Evolutionary conservation across 2,113 vertebrate genomes (phyloP).

Genomic region (Trogon surrucura): DNA sequence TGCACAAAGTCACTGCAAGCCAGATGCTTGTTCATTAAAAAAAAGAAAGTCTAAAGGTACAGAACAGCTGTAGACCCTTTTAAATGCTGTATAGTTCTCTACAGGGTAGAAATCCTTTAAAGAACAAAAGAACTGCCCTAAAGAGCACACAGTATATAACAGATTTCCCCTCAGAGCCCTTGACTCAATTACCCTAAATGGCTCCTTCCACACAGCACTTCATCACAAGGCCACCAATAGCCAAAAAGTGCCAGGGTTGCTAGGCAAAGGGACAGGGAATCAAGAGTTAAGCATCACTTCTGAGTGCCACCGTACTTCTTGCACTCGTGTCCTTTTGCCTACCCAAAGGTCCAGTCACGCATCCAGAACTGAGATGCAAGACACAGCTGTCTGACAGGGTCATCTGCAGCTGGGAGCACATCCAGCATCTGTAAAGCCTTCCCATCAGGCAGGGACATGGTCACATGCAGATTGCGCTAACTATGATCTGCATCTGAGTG

Average conservation of each 20-base stretch:
- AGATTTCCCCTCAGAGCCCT: not conserved
- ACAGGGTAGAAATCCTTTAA: not conserved
- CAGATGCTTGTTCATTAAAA: not conserved
- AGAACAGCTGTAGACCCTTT: not conserved
- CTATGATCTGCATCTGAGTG: not conserved
- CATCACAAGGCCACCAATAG: not conserved
- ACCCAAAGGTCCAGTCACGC: accelerated
- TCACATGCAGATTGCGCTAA: not conserved
- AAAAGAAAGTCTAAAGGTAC: accelerated
- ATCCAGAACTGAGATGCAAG: not conserved
- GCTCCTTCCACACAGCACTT: not conserved
- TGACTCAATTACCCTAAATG: not conserved
- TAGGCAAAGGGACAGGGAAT: not conserved
- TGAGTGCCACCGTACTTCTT: not conserved
- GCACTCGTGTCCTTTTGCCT: not conserved
- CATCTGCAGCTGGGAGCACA: not conserved
- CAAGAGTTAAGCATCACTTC: not conserved
- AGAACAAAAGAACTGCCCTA: not conserved
- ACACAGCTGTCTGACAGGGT: not conserved
- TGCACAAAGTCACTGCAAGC: not conserved
- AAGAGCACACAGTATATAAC: not conserved
- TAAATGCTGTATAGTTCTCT: not conserved
- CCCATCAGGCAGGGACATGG: not conserved
- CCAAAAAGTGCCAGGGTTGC: not conserved
- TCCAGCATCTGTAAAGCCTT: not conserved